Conservation (phyloP, 2,888 invertebrate species). For the Bibio marci region DNA sequence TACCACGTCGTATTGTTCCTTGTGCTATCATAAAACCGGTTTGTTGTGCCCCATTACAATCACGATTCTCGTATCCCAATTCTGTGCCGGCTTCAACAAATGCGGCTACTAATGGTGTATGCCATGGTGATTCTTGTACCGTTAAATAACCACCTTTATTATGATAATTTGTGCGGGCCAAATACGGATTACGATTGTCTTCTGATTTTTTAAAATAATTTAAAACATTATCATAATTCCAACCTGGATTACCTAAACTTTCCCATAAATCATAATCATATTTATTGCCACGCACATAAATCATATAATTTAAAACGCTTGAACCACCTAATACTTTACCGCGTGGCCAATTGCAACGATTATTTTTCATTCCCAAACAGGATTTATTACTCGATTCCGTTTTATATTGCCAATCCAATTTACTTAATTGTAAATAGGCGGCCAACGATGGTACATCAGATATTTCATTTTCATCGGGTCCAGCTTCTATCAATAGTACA, state of each 20-base stretch:
- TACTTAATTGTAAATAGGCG: slow-evolving; percentile 69
- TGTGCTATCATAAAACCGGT: slow-evolving; percentile 71
- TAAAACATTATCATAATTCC: slow-evolving; percentile 70
- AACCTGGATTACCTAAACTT: slow-evolving; percentile 66
- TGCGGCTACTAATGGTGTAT: slow-evolving; percentile 62
- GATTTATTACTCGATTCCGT: slow-evolving; percentile 67
- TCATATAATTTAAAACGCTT: slow-evolving; percentile 76
- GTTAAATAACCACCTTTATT: slow-evolving; percentile 57
- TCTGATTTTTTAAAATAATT: slow-evolving; percentile 83
- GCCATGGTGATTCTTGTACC: slow-evolving; percentile 71
- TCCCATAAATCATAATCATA: slow-evolving; percentile 86
- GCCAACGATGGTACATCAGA: slow-evolving; percentile 76
- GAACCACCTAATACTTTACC: slow-evolving; percentile 82
- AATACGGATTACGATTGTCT: slow-evolving; percentile 73
- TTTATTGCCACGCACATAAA: slow-evolving; percentile 70
- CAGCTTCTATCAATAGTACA: slow-evolving; percentile 64
- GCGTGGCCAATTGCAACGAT: slow-evolving; percentile 74
- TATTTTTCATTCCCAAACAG: slow-evolving; percentile 66
- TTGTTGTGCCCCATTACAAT: slow-evolving; percentile 65
- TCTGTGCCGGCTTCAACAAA: slow-evolving; percentile 69
- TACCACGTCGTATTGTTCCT: slow-evolving; percentile 59
- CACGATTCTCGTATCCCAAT: slow-evolving; percentile 67
- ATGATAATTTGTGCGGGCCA: slow-evolving; percentile 51
- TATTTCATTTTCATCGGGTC: slow-evolving; percentile 76
- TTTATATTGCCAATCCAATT: slow-evolving; percentile 80